Evolutionary conservation across 35 echinoderm and acorn worm genomes (phyloP), one percentile per base, ranked within the genome.

Genomic region (Lytechinus pictus): DNA sequence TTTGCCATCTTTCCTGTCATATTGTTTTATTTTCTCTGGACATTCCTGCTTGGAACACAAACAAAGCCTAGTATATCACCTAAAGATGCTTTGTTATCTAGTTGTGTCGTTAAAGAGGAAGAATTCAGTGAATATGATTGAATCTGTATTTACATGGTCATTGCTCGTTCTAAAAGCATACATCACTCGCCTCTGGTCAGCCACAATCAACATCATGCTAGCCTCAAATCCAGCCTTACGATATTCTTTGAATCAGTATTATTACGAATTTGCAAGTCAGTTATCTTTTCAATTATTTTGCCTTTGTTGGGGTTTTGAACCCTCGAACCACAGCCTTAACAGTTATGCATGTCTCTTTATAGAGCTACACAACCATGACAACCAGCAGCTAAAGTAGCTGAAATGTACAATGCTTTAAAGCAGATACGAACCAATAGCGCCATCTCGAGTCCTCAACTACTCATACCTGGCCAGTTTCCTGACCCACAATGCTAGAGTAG

Each of bases 71-170:
- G 19, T 79, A 24, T n/a, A 6, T 79, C 16, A 79, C 14, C 16
- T n/a, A 79, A 24, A 24, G 19, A 5, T 79, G 21, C 14, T 7
- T 79, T 13, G 66, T 79, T 4, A 24, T 16, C 6, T n/a, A 79
- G 19, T 24, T 24, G 6, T 6, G 2, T 79, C 7, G 66, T 71
- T 21, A 16, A 58, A 58, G 9, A 58, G 33, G 56, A 58, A 11
- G 56, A 79, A 24, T 79, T 19, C n/a, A 24, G 21, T 79, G 21
- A 44, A 7, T 19, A 79, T 79, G 66, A 79, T 79, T 16, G 66
- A 79, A 79, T 79, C 66, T 79, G 19, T n/a, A 79, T 79, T 79
- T 79, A 79, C 66, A 79, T 79, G 66, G 66, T 79, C 66, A 79
- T 24, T 79, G 66, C 66, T 79, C n/a, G 66, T 4, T 79, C 66